phyloP scores from a whole-genome alignment of 2,113 vertebrate species.

The Hemiscyllium ocellatum region DNA sequence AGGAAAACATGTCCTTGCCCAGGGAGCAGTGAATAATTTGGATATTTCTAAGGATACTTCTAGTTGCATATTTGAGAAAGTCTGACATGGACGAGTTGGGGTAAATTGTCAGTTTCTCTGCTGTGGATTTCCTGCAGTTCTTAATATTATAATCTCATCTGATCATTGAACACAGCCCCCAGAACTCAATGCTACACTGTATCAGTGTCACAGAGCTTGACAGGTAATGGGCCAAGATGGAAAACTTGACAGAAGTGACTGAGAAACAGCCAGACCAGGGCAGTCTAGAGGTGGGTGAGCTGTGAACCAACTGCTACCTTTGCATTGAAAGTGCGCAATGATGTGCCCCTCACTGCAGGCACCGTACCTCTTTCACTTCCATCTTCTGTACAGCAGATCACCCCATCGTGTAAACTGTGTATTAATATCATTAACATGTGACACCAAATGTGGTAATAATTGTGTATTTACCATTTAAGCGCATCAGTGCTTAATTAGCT shows the following conservation, averaged over 20 bases:
- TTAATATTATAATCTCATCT: neutral
- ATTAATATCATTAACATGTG: slow-evolving; percentile 29
- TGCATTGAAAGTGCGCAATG: neutral
- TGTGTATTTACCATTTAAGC: neutral
- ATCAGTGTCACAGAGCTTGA: neutral
- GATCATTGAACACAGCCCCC: neutral
- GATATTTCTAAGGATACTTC: neutral
- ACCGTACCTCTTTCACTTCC: neutral
- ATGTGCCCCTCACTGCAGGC: neutral
- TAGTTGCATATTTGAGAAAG: neutral
- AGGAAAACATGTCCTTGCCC: neutral
- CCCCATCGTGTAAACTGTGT: neutral
- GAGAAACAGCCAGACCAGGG: neutral
- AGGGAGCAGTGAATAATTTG: neutral
- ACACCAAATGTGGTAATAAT: slow-evolving; percentile 12
- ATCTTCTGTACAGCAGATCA: neutral
- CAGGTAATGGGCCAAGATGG: neutral
- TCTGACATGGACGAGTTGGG: neutral
- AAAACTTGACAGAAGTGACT: neutral
- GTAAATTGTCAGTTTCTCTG: neutral
- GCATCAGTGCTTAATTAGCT: slow-evolving; percentile 22
- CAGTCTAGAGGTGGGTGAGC: neutral
- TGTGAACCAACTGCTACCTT: neutral
- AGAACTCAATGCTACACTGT: neutral
- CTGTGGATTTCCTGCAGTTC: neutral